A percentile compares a stretch with the other conserved stretches of the same genome.
Conservation (phyloP, 1,140 invertebrate species). For the Manduca sexta region DNA sequence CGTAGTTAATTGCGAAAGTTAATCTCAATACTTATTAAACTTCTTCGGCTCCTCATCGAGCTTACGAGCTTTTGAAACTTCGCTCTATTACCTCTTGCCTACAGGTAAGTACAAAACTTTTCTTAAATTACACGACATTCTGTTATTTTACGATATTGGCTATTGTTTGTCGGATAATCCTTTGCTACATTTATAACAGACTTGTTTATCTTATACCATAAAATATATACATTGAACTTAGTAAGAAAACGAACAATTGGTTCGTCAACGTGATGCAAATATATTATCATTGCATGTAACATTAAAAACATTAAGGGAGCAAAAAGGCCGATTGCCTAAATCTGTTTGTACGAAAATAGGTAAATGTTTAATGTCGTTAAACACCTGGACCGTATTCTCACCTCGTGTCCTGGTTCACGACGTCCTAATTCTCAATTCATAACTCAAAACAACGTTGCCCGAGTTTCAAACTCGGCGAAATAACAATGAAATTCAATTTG, state of each 20-base stretch:
- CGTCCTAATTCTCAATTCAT: conserved; percentile 12
- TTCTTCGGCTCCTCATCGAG: conserved; percentile 5
- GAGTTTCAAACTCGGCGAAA: neutral
- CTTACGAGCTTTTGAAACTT: conserved; percentile 11
- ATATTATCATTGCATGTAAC: too few relatives aligned
- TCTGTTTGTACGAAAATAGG: conserved; percentile 12
- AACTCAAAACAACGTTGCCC: conserved; percentile 4
- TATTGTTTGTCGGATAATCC: neutral
- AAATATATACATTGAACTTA: too few relatives aligned
- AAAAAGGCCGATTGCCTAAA: too few relatives aligned
- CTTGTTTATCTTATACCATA: too few relatives aligned
- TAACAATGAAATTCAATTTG: conserved; percentile 2
- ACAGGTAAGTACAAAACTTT: conserved; percentile 12
- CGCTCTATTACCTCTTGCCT: conserved; percentile 5
- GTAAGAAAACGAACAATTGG: too few relatives aligned
- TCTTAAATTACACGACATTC: conserved; percentile 7
- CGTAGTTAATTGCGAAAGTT: conserved; percentile 13
- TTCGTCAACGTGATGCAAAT: too few relatives aligned
- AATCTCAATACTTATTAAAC: conserved; percentile 11
- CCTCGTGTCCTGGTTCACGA: conserved; percentile 9
- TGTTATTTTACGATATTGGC: conserved; percentile 8
- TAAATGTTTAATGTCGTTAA: conserved; percentile 34
- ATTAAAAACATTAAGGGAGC: too few relatives aligned
- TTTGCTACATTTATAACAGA: too few relatives aligned
- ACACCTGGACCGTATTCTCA: conserved; percentile 21